A percentile compares a stretch with the other conserved stretches of the same genome.
Conservation (phyloP, 2,888 invertebrate genomes). For the Plemyria rubiginata region DNA sequence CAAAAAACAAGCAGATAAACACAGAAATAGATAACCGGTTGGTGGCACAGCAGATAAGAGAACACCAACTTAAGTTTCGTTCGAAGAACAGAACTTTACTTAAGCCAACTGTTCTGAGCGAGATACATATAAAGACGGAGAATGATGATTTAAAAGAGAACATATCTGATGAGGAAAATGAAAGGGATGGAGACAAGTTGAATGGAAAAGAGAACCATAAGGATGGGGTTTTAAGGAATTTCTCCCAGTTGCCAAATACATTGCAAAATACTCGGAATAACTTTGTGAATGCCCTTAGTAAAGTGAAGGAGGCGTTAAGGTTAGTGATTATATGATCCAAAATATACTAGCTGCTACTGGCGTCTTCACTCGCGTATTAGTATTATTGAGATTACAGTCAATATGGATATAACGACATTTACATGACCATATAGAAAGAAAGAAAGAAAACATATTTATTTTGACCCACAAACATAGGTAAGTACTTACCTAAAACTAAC, state of each 20-base stretch:
- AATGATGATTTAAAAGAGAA: conserved; percentile 63
- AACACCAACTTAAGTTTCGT: conserved; percentile 71
- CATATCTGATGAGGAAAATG: conserved; percentile 72
- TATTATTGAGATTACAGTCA: too few relatives aligned
- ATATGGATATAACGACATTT: too few relatives aligned
- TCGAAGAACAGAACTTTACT: conserved; percentile 67
- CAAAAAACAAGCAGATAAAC: conserved; percentile 73
- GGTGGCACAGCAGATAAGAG: conserved; percentile 76
- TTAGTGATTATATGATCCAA: conserved; percentile 48
- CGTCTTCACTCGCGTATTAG: too few relatives aligned
- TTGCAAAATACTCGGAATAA: conserved; percentile 72
- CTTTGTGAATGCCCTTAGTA: conserved; percentile 75
- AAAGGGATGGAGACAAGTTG: conserved; percentile 51
- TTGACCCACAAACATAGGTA: too few relatives aligned
- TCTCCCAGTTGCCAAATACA: conserved; percentile 58
- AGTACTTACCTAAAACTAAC: too few relatives aligned
- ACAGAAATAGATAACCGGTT: conserved; percentile 75
- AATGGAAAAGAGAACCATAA: conserved; percentile 73
- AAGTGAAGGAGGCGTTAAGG: conserved; percentile 76
- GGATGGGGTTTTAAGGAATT: conserved; percentile 65
- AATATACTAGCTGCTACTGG: too few relatives aligned
- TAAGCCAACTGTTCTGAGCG: conserved; percentile 77
- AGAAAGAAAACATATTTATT: too few relatives aligned
- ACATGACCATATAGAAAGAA: too few relatives aligned
- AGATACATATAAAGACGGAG: conserved; percentile 76